Evolutionary conservation across 2,888 invertebrate species (phyloP).

Genomic region (Melipona beecheii): DNA sequence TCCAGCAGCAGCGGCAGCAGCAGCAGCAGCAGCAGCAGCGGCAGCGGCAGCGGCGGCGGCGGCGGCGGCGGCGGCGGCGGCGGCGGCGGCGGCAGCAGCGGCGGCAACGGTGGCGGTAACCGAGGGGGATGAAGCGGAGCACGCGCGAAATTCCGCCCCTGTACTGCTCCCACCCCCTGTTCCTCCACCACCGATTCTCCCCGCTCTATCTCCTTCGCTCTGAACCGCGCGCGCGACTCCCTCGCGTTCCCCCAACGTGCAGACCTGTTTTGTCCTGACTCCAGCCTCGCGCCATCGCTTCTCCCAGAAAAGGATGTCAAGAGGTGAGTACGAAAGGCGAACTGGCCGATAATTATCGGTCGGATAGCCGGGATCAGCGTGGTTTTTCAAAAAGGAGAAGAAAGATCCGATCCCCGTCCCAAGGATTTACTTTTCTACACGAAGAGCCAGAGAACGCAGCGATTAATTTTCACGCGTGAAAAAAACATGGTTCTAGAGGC

Average conservation of each 20-base stretch:
- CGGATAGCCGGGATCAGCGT: constrained; percentile 34
- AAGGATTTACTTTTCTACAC: background rate
- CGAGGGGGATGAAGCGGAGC: constrained; percentile 80
- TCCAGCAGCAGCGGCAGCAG: constrained; percentile 70
- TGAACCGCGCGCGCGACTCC: constrained; percentile 18
- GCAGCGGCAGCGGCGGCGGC: constrained; percentile 63
- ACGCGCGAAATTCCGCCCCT: constrained; percentile 82
- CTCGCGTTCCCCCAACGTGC: constrained; percentile 33
- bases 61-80: constrained; percentile 56
- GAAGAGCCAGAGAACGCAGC: background rate
- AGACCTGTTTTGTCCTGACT: constrained; percentile 63
- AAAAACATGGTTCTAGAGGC: background rate
- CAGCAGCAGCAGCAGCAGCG: constrained; percentile 63
- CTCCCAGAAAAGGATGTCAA: constrained; percentile 69
- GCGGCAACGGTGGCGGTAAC: constrained; percentile 60
- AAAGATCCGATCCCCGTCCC: too few species aligned
- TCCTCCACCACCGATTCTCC: constrained; percentile 47
- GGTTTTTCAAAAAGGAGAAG: constrained; percentile 13
- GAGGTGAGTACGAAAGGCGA: constrained; percentile 60
- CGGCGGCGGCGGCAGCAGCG: constrained; percentile 56
- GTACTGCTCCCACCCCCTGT: constrained; percentile 55
- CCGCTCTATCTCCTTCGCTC: constrained; percentile 35
- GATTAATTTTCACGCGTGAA: background rate
- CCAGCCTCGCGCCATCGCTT: constrained; percentile 47
- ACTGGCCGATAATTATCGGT: constrained; percentile 66